These are phyloP conservation scores for Orthonevra nobilis DNA, from an alignment of 2,888 invertebrate species.

Conservation along the genomic window DNA sequence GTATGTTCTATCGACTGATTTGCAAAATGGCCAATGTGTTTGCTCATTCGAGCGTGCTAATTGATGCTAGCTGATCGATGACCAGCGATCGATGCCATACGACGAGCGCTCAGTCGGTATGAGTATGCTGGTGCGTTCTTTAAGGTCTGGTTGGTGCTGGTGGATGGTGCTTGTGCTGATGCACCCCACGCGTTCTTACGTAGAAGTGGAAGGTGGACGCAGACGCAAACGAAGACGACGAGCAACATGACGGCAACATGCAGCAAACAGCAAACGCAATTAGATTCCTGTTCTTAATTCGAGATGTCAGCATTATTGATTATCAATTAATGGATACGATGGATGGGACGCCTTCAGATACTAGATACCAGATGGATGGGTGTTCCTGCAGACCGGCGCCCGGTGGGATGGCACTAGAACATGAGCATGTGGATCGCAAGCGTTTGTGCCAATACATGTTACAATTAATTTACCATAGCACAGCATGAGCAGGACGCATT, in stretches of 20 bases:
- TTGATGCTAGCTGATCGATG: slow-evolving; percentile 67
- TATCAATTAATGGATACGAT: slow-evolving; percentile 67
- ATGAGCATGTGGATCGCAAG: slow-evolving; percentile 43
- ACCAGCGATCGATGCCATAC: slow-evolving; percentile 36
- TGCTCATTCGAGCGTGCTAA: slow-evolving; percentile 57
- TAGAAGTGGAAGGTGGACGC: too few species aligned
- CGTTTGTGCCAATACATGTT: slow-evolving; percentile 62
- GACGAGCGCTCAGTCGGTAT: slow-evolving; percentile 25
- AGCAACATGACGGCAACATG: slow-evolving; percentile 1
- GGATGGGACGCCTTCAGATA: slow-evolving; percentile 59
- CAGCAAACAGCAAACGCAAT: slow-evolving; percentile 56
- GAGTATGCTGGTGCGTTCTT: slow-evolving; percentile 24
- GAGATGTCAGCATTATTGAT: slow-evolving; percentile 68
- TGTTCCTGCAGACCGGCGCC: neutral
- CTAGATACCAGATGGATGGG: slow-evolving; percentile 20
- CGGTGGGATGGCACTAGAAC: neutral
- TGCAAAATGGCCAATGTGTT: slow-evolving; percentile 66
- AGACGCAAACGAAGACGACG: neutral
- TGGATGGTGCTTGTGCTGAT: too few species aligned
- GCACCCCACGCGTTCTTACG: slow-evolving; percentile 31
- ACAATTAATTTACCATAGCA: slow-evolving; percentile 33
- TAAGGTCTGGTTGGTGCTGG: slow-evolving; percentile 19
- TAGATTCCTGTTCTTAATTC: slow-evolving; percentile 67
- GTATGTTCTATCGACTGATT: slow-evolving; percentile 58
- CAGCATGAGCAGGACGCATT: slow-evolving; percentile 14